Conservation (phyloP, 2,888 invertebrate genomes). For the Unio delphinus region DNA sequence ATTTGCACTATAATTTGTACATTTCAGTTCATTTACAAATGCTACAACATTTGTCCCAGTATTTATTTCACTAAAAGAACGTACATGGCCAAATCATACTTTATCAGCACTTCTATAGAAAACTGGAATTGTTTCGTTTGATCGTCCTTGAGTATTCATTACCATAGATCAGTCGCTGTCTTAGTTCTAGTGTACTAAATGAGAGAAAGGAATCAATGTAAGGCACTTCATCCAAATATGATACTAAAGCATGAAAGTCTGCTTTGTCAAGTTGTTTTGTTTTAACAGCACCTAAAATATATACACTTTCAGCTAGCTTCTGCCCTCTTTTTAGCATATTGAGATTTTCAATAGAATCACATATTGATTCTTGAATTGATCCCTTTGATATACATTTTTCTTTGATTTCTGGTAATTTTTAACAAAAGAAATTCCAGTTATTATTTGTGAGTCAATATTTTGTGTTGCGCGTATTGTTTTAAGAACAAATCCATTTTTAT, state of each 20-base stretch:
- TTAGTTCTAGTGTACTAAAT: constrained; percentile 4
- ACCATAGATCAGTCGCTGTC: constrained; percentile 5
- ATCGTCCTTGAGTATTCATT: constrained; percentile 6
- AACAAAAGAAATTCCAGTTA: constrained; percentile 15
- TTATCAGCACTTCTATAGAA: background rate
- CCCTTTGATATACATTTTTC: constrained; percentile 8
- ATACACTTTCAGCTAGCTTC: constrained; percentile 4
- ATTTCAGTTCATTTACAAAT: too few species aligned
- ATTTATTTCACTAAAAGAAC: too few species aligned
- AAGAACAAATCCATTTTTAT: constrained; percentile 13
- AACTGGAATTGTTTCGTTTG: constrained; percentile 9
- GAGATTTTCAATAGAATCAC: background rate
- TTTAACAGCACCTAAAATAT: constrained; percentile 6
- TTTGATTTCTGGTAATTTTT: constrained; percentile 19
- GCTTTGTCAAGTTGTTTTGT: background rate
- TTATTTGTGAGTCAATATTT: constrained; percentile 13
- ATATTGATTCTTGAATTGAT: constrained; percentile 5
- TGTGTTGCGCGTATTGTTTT: constrained; percentile 17
- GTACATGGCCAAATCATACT: constrained; percentile 1
- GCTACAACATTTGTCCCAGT: too few species aligned
- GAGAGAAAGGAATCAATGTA: background rate
- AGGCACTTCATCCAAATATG: constrained; percentile 4
- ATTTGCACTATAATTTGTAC: too few species aligned
- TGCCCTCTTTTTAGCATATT: background rate
- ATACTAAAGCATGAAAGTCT: background rate